Conservation (phyloP, 2,888 invertebrate genomes). For the Scaptodrosophila latifasciaeformis region DNA sequence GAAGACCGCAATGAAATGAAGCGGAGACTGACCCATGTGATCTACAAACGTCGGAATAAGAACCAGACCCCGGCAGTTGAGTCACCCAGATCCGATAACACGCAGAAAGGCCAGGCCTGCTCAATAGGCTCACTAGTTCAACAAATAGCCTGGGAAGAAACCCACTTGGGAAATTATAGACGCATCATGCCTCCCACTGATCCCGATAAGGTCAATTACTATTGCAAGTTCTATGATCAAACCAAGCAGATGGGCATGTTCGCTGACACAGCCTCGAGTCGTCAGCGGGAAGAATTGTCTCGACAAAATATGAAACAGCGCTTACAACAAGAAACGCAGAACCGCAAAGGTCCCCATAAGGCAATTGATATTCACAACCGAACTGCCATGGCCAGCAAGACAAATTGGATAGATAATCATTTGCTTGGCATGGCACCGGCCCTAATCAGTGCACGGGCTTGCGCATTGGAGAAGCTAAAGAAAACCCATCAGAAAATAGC, state of each 20-base stretch:
- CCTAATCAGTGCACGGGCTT: too few relatives aligned
- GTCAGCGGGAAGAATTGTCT: slow-evolving; percentile 83
- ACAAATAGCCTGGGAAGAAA: slow-evolving; percentile 84
- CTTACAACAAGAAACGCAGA: not conserved
- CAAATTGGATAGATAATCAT: too few relatives aligned
- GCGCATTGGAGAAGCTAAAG: too few relatives aligned
- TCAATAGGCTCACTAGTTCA: slow-evolving; percentile 76
- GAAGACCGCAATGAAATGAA: slow-evolving; percentile 78
- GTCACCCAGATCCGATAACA: not conserved
- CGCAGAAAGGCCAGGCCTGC: slow-evolving; percentile 12
- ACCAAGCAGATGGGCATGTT: slow-evolving; percentile 81
- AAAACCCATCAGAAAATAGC: not conserved
- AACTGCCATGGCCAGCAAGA: too few relatives aligned
- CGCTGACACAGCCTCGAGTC: slow-evolving; percentile 83
- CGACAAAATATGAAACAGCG: slow-evolving; percentile 71
- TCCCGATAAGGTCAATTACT: slow-evolving; percentile 77
- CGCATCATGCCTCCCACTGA: slow-evolving; percentile 80
- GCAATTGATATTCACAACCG: too few relatives aligned
- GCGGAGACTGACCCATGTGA: slow-evolving; percentile 33
- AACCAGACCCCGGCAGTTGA: slow-evolving; percentile 35
- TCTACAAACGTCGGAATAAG: slow-evolving; percentile 72
- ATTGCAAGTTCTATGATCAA: slow-evolving; percentile 82
- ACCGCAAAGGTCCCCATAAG: too few relatives aligned
- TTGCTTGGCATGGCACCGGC: too few relatives aligned
- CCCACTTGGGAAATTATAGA: slow-evolving; percentile 84